Evolutionary conservation across 2,888 invertebrate species (phyloP).

Genomic region (Ochlodes sylvanus): DNA sequence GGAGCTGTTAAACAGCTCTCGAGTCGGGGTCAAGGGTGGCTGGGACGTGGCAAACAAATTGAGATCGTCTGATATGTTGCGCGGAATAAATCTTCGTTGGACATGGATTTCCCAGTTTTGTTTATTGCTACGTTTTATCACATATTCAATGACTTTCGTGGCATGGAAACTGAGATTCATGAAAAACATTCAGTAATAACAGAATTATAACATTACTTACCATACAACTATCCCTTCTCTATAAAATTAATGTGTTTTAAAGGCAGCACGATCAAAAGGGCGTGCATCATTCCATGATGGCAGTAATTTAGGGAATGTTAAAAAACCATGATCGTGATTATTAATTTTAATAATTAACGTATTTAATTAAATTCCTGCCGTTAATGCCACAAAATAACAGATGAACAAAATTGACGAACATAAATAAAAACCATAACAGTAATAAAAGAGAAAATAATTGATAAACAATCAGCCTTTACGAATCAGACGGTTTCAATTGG

Average conservation of each 20-base stretch:
- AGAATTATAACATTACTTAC: no score
- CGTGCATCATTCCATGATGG: no score
- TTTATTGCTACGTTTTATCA: neutral
- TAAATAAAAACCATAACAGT: neutral
- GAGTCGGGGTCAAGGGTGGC: slow-evolving; percentile 45
- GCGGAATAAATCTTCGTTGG: slow-evolving; percentile 55
- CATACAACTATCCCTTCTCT: no score
- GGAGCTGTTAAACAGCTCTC: slow-evolving; percentile 21
- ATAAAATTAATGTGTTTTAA: no score
- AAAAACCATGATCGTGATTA: no score
- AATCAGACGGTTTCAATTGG: slow-evolving; percentile 19
- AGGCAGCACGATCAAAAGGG: no score
- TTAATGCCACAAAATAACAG: neutral
- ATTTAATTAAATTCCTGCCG: neutral
- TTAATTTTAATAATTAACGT: neutral
- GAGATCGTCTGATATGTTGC: slow-evolving; percentile 57
- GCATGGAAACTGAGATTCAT: no score
- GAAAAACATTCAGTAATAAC: no score
- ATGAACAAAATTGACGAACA: neutral
- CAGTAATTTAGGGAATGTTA: no score
- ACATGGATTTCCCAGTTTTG: slow-evolving; percentile 28
- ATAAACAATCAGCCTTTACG: slow-evolving; percentile 15
- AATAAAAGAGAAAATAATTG: slow-evolving; percentile 4
- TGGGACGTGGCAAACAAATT: slow-evolving; percentile 48
- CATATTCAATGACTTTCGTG: neutral